phyloP scores from a whole-genome alignment of 2,797 vertebrate species.

The Sebastes iracundus region DNA sequence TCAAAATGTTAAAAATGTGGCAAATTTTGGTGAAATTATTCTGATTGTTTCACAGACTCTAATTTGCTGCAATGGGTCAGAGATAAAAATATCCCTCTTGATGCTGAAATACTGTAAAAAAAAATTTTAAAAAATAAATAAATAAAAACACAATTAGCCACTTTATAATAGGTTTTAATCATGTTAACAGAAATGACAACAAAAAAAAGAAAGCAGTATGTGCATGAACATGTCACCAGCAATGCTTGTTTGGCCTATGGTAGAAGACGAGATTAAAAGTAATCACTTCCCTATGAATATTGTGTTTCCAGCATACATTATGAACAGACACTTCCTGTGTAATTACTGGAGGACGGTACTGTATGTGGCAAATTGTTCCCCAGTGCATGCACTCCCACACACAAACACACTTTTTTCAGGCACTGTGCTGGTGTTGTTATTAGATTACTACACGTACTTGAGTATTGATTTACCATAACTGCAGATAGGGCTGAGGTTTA shows the following conservation, averaged over 20 bases:
- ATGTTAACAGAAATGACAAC: constrained; percentile 21
- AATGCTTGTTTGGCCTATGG: neutral
- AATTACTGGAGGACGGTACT: constrained; percentile 61
- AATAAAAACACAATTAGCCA: neutral
- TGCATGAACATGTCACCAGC: neutral
- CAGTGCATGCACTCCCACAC: constrained; percentile 58
- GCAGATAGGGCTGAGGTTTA: constrained; percentile 53
- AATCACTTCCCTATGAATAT: constrained; percentile 56
- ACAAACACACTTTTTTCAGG: constrained; percentile 47
- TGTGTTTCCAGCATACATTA: constrained; percentile 43
- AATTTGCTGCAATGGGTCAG: constrained; percentile 1
- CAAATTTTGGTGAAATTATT: neutral
- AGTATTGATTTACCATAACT: constrained; percentile 73
- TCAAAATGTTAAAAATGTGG: neutral
- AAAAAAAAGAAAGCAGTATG: neutral
- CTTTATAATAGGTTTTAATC: constrained; percentile 20
- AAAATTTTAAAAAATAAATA: neutral
- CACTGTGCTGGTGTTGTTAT: constrained; percentile 63
- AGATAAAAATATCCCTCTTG: constrained; percentile 18
- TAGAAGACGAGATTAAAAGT: constrained; percentile 42
- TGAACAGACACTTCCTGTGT: constrained; percentile 48
- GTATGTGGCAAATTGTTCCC: constrained; percentile 66
- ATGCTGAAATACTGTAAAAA: constrained; percentile 1
- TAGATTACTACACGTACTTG: constrained; percentile 69
- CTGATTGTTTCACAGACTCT: neutral